Base-by-base conservation (phyloP, 2,113 vertebrate species). In the Rhagologus leucostigma region DNA sequence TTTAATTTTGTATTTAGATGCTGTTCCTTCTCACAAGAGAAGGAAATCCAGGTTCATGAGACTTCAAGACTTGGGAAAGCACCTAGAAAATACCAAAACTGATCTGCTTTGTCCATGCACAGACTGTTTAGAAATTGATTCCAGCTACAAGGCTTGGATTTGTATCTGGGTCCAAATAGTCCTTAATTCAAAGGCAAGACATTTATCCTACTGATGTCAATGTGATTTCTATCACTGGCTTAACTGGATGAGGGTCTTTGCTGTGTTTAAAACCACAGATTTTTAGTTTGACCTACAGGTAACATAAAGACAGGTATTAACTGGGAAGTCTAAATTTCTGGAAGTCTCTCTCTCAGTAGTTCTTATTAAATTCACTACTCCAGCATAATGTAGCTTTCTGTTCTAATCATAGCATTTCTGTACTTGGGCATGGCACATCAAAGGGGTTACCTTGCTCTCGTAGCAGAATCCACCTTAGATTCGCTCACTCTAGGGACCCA, bases 401-500 rank as follows among this genome's bases (percentile, higher is more conserved):
- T 92, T 69, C 47, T 94, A 97, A 97, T 96, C 95, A 97, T 64
- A 93, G 86, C 78, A 74, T 47, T 94, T 87, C 95, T 96, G 62
- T 57, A 64, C 59, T 56, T 44, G 63, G 89, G 90, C 91, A 96
- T 88, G 93, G 68, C 44, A 95, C 96, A 97, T 98, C 97, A 98
- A 98, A 98, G 93, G 90, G 92, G 92, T 93, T 95, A 97, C 88
- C 95, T 85, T 95, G 84, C 96, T 80, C 95, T 97, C 23, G 2
- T 67, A 29, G 82, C 84, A 67, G 90, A 97, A 94, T 95, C 90
- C 86, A 95, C 87, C 96, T 89, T 95, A 97, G 73, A 91, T 96
- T 95, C 3, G 0, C 94, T 97, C 64, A 97, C 97, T 97, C 91
- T 84, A 90, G 97, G 97, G 95, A 97, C 93, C 80, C 91, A 95